Percentiles rank a stretch among this genome's conserved stretches.
These are phyloP conservation scores for Florisuga fusca DNA, from an alignment of 2,797 vertebrate genomes.

Conservation along the genomic window DNA sequence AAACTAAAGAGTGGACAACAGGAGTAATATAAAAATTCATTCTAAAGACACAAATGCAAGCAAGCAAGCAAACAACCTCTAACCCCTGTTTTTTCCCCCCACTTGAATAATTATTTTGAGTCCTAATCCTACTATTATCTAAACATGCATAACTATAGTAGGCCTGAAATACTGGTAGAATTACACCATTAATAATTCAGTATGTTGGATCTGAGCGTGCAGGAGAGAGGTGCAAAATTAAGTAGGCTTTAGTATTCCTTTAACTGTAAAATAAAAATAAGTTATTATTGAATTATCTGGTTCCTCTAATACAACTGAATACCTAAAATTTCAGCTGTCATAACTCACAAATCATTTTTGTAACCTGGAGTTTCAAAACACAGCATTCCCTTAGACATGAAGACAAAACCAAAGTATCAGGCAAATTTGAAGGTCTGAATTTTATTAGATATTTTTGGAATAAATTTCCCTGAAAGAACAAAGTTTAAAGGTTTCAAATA, in stretches of 20 bases:
- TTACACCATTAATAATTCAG: background rate
- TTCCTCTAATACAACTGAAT: background rate
- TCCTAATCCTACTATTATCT: background rate
- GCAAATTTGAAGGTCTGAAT: background rate
- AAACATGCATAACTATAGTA: background rate
- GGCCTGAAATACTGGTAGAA: background rate
- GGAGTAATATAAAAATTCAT: background rate
- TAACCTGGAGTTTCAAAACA: background rate
- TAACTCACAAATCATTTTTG: background rate
- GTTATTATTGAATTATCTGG: background rate
- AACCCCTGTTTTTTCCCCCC: too few relatives aligned
- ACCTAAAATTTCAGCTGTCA: background rate
- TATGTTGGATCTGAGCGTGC: background rate
- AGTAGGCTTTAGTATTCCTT: background rate
- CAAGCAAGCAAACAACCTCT: background rate
- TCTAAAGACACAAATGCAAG: background rate
- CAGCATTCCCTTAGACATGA: background rate
- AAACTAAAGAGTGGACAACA: constrained; percentile 72
- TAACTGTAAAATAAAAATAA: background rate
- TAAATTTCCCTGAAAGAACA: background rate
- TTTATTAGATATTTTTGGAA: background rate
- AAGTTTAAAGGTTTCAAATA: background rate
- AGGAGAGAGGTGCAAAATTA: background rate
- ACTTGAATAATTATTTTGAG: background rate
- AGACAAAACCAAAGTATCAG: background rate